phyloP scores from a whole-genome alignment of 1,140 invertebrate species.

The Rhyzopertha dominica region DNA sequence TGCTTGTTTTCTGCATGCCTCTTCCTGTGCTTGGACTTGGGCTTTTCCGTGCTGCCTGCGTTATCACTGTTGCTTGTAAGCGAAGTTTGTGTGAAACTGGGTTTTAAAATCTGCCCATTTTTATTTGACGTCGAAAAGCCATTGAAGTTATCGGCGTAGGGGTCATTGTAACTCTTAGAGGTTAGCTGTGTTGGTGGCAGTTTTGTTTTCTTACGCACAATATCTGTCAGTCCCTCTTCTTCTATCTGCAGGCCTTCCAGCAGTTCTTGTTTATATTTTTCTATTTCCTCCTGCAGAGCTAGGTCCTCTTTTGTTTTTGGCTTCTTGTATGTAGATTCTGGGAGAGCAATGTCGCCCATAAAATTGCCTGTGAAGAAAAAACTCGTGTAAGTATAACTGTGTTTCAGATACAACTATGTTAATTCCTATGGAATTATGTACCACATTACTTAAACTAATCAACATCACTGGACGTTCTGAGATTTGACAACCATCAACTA shows the following conservation, averaged over 20 bases:
- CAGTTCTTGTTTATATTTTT: constrained; percentile 72
- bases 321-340: constrained; percentile 56
- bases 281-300: constrained; percentile 63
- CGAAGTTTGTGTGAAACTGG: too few species aligned
- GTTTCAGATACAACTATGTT: too few species aligned
- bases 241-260: constrained; percentile 75
- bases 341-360: constrained; percentile 74
- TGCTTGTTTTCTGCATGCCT: too few species aligned
- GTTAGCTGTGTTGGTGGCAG: constrained; percentile 45
- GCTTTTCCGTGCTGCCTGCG: too few species aligned
- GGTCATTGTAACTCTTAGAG: constrained; percentile 51
- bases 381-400: constrained; percentile 5
- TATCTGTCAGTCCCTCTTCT: constrained; percentile 71
- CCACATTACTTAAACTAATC: too few species aligned
- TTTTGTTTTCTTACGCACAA: constrained; percentile 60
- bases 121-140: constrained; percentile 11
- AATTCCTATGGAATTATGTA: too few species aligned
- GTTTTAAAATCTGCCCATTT: constrained; percentile 30
- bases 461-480: too few species aligned
- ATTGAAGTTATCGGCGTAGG: constrained; percentile 28
- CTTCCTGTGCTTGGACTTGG: too few species aligned
- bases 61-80: too few species aligned
- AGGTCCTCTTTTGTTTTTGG: constrained; percentile 48
- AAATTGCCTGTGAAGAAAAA: constrained; percentile 71
- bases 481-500: too few species aligned